Conservation (phyloP, 2,888 invertebrate genomes). For the Nasonovia ribisnigri region DNA sequence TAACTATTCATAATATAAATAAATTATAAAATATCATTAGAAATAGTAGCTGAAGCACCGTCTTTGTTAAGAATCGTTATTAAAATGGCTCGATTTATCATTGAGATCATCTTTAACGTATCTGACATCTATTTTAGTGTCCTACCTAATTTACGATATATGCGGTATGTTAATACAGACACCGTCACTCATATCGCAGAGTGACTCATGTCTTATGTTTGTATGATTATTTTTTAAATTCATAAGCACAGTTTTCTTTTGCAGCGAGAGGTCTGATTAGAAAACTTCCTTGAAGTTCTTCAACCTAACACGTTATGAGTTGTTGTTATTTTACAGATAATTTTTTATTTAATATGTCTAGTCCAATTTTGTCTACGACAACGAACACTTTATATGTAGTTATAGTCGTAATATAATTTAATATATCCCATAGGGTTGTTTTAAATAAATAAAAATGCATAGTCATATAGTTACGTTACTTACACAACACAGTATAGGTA, state of each 20-base stretch:
- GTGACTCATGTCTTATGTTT: no score
- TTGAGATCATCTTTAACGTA: neutral
- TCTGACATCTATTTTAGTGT: neutral
- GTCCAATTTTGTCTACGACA: neutral
- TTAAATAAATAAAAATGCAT: neutral
- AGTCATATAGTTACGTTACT: neutral
- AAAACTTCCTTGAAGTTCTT: neutral
- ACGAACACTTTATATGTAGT: neutral
- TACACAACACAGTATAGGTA: neutral
- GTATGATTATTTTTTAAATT: neutral
- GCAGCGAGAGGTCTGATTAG: neutral
- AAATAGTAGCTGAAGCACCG: neutral
- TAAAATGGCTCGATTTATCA: neutral
- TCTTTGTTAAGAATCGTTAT: neutral
- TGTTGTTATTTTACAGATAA: neutral
- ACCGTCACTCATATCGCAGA: no score
- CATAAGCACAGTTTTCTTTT: neutral
- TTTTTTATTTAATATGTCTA: neutral
- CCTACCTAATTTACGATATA: neutral
- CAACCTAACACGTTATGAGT: neutral
- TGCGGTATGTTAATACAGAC: no score
- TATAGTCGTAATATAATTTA: neutral
- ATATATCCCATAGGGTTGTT: neutral
- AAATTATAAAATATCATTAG: neutral
- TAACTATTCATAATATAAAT: neutral